phyloP scores from a whole-genome alignment of 92 coral and sea anemone species.

The Hydrozoanthus gracilis region DNA sequence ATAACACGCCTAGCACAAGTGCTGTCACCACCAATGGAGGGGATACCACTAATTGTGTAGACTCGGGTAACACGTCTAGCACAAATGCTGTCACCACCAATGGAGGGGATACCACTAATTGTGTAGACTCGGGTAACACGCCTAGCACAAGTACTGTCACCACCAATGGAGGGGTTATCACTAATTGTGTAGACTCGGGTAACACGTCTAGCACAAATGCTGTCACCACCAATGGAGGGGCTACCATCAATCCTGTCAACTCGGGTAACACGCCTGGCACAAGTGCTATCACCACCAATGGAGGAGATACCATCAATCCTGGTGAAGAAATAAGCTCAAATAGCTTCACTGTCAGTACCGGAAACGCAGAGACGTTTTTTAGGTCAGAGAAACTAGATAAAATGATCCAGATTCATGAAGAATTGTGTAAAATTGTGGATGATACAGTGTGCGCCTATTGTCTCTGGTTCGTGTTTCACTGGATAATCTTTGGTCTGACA shows the following conservation, averaged over 20 bases:
- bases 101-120: not conserved
- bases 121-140: not conserved
- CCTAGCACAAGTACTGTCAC: not conserved
- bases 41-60: not conserved
- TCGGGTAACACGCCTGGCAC: not conserved
- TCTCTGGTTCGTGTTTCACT: constrained; percentile 80
- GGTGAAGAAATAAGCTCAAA: too few species aligned
- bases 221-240: not conserved
- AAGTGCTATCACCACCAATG: not conserved
- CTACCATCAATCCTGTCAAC: not conserved
- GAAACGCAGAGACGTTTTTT: not conserved
- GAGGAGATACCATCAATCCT: too few species aligned
- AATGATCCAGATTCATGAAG: constrained; percentile 61
- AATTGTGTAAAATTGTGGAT: constrained; percentile 66
- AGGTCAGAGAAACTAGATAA: constrained; percentile 32
- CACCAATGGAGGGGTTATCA: not conserved
- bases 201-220: not conserved
- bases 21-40: not conserved
- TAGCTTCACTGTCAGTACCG: too few species aligned
- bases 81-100: not conserved
- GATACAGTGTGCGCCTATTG: constrained; percentile 76
- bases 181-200: not conserved
- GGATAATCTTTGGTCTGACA: constrained; percentile 70
- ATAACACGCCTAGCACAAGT: not conserved
- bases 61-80: not conserved